Conservation (phyloP, 2,888 invertebrate genomes). For the Drepana falcataria region DNA sequence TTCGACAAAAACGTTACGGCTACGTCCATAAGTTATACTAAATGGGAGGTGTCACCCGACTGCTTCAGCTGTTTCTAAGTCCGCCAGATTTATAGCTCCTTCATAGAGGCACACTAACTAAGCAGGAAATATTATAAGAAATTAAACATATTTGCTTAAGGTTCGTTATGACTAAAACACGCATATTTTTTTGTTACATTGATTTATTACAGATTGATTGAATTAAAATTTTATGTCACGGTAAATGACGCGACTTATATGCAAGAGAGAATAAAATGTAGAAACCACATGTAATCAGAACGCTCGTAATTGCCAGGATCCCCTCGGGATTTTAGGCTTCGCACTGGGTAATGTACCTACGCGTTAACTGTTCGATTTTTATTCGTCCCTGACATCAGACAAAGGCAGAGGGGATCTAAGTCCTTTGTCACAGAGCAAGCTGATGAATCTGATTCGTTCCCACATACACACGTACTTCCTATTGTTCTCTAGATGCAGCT, state of each 20-base stretch:
- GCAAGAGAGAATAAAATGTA: constrained; percentile 11
- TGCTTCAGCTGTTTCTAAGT: constrained; percentile 43
- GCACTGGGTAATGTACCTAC: constrained; percentile 18
- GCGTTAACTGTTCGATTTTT: constrained; percentile 38
- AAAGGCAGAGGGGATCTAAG: constrained; percentile 41
- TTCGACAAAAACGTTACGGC: constrained; percentile 41
- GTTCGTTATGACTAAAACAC: too few species aligned
- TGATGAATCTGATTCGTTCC: constrained; percentile 35
- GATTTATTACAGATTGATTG: too few species aligned
- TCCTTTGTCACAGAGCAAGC: constrained; percentile 54
- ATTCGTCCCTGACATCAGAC: constrained; percentile 36
- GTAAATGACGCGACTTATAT: too few species aligned
- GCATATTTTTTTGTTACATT: background rate
- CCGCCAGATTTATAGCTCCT: constrained; percentile 44
- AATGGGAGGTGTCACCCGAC: constrained; percentile 40
- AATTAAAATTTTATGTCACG: too few species aligned
- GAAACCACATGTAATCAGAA: constrained; percentile 27
- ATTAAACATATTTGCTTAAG: too few species aligned
- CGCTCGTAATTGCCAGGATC: constrained; percentile 26
- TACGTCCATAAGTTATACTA: constrained; percentile 47
- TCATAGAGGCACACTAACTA: constrained; percentile 51
- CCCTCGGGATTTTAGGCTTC: constrained; percentile 24
- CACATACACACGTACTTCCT: constrained; percentile 27
- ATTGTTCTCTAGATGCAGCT: constrained; percentile 16
- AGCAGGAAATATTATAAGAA: too few species aligned